Percentiles rank a stretch among this genome's conserved stretches.
phyloP scores from a whole-genome alignment of 2,797 vertebrate species.

The Tauraco hartlaubi region DNA sequence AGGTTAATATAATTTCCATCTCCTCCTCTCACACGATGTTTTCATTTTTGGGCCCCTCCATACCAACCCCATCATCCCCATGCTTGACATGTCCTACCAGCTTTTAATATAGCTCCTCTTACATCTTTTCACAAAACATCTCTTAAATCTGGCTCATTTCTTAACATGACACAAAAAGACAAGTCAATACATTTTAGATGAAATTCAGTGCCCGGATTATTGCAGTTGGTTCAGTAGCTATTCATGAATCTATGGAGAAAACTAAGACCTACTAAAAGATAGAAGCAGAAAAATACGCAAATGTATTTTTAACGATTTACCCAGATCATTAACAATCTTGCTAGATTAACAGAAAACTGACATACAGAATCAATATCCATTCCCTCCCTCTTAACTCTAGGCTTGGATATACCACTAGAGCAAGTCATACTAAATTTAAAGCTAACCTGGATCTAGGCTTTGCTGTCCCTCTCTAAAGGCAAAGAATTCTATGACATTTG shows the following conservation, averaged over 20 bases:
- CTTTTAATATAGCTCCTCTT: not conserved
- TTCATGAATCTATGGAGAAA: not conserved
- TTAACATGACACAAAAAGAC: not conserved
- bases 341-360: not conserved
- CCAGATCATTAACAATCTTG: not conserved
- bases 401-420: not conserved
- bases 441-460: not conserved
- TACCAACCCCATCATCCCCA: not conserved
- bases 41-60: not conserved
- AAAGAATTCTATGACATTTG: conserved; percentile 9
- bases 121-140: not conserved
- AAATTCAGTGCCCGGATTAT: not conserved
- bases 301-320: not conserved
- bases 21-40: not conserved
- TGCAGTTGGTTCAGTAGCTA: not conserved
- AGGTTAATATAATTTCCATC: not conserved
- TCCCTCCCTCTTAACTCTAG: not conserved
- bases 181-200: not conserved
- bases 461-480: not conserved
- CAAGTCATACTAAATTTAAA: not conserved
- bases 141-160: not conserved
- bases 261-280: not conserved
- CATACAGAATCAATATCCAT: not conserved
- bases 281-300: not conserved
- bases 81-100: not conserved